These are phyloP conservation scores for Enhydra lutris DNA, from an alignment of 2,113 vertebrate species.

Conservation along the genomic window DNA sequence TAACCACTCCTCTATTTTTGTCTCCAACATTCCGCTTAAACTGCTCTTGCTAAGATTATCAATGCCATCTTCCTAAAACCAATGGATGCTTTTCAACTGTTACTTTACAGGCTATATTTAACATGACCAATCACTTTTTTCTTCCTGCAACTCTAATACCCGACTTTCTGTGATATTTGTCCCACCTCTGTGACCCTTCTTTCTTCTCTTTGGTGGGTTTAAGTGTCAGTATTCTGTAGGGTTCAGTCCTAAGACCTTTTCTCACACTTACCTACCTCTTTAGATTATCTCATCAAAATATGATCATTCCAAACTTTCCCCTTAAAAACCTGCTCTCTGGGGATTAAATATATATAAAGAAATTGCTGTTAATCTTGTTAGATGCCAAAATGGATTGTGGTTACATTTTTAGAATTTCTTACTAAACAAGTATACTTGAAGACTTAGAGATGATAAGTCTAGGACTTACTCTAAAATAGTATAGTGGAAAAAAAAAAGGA, in stretches of 20 bases:
- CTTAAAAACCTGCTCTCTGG: neutral
- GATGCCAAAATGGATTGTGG: neutral
- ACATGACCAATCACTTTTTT: neutral
- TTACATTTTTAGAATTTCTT: neutral
- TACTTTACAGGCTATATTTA: neutral
- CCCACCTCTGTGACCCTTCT: neutral
- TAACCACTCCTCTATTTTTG: neutral
- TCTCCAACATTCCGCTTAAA: neutral
- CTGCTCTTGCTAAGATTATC: neutral
- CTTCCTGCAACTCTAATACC: neutral
- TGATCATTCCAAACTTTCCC: neutral
- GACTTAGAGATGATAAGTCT: neutral
- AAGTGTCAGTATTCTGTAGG: neutral
- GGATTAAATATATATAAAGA: slow-evolving; percentile 13
- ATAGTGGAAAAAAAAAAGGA: neutral
- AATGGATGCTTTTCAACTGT: neutral
- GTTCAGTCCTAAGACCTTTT: neutral
- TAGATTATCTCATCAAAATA: neutral
- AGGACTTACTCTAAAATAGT: neutral
- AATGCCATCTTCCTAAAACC: neutral
- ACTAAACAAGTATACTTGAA: neutral
- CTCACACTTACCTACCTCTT: neutral
- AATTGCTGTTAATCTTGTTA: slow-evolving; percentile 3
- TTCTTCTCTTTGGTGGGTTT: neutral
- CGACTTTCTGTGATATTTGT: slow-evolving; percentile 1